Evolutionary conservation across 2,888 invertebrate species (phyloP).

Genomic region (Glyphotaelius pellucidus): DNA sequence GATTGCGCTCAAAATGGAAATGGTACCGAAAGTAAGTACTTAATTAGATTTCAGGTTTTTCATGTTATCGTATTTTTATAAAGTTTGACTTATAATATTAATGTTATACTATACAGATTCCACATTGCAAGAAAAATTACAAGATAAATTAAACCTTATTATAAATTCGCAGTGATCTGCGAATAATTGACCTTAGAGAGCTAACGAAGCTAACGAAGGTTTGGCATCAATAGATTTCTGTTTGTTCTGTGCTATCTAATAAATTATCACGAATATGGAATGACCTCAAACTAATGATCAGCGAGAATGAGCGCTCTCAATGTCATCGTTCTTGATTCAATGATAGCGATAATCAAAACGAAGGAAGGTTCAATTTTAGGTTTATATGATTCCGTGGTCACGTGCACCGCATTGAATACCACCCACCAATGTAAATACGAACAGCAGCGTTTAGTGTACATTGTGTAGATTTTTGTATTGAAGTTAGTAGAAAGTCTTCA

Average conservation of each 20-base stretch:
- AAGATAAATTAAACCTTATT: background rate
- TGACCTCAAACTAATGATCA: conserved; percentile 5
- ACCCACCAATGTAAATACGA: background rate
- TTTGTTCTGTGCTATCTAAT: background rate
- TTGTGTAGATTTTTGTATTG: background rate
- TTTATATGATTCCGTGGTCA: background rate
- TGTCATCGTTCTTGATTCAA: background rate
- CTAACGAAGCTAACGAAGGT: background rate
- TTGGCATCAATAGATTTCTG: background rate
- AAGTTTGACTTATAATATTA: background rate
- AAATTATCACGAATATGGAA: background rate
- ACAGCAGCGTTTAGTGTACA: background rate
- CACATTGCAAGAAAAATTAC: no score
- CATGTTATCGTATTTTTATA: background rate
- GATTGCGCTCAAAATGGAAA: no score
- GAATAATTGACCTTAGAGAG: background rate
- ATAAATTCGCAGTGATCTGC: background rate
- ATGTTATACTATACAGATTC: no score
- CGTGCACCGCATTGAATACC: background rate
- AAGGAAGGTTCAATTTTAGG: background rate
- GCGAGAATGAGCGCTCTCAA: background rate
- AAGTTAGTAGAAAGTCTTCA: conserved; percentile 29
- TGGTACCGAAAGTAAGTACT: no score
- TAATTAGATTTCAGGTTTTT: no score
- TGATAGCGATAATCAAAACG: background rate